Conservation (phyloP, 1,140 invertebrate genomes). For the Venturia canescens region DNA sequence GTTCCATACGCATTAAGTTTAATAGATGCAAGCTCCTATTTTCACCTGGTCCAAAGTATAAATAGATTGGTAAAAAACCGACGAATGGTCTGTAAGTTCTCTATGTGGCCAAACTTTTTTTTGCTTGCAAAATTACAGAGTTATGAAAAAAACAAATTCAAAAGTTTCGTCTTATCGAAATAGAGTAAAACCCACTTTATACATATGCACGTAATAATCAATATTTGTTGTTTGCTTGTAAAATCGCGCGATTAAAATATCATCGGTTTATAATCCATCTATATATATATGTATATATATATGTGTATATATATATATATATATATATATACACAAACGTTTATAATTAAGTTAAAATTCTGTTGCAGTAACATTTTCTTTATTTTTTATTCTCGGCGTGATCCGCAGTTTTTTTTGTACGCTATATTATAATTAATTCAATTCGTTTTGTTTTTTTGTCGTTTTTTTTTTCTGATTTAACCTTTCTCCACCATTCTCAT, state of each 20-base stretch:
- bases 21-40: no score
- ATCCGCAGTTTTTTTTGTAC: conserved; percentile 51
- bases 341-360: conserved; percentile 66
- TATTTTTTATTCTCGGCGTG: conserved; percentile 3
- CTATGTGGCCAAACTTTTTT: no score
- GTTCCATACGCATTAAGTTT: no score
- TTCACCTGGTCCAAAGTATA: no score
- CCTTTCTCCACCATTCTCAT: background rate
- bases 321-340: conserved; percentile 50
- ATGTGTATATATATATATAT: conserved; percentile 52
- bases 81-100: no score
- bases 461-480: background rate
- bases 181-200: background rate
- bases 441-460: conserved; percentile 22
- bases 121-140: no score
- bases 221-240: conserved; percentile 58
- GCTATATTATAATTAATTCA: conserved; percentile 41
- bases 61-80: no score
- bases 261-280: conserved; percentile 61
- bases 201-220: conserved; percentile 6
- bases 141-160: no score
- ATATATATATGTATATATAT: conserved; percentile 54
- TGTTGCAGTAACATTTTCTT: conserved; percentile 49
- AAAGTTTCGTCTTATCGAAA: no score
- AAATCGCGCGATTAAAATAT: conserved; percentile 74